Percentiles rank a stretch among this genome's conserved stretches.
These are phyloP conservation scores for Myioborus miniatus DNA, from an alignment of 2,797 vertebrate species.

Conservation along the genomic window DNA sequence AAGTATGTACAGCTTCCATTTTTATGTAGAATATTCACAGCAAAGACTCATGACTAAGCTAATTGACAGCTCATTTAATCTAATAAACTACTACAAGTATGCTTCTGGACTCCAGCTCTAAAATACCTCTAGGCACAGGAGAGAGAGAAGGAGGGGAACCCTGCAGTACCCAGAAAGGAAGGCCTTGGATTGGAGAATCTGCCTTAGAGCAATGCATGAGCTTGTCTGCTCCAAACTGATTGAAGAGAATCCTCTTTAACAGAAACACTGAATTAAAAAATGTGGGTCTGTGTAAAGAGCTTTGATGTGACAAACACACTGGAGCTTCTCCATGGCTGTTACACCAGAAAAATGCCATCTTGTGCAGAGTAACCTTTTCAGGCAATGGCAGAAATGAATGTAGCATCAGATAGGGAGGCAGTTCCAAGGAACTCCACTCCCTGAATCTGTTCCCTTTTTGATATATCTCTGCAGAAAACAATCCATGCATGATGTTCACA, in stretches of 20 bases:
- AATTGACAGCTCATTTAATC: conserved; percentile 61
- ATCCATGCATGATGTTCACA: conserved; percentile 29
- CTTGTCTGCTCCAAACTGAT: conserved; percentile 3
- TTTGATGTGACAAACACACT: not conserved
- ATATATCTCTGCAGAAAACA: conserved; percentile 12
- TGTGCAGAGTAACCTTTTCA: conserved; percentile 8
- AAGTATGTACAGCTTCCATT: not conserved
- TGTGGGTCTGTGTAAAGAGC: not conserved
- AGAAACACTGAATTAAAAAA: conserved; percentile 9
- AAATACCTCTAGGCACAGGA: conserved; percentile 14
- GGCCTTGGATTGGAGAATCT: not conserved
- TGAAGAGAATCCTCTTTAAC: conserved; percentile 28
- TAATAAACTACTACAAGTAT: conserved; percentile 45
- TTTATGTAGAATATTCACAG: not conserved
- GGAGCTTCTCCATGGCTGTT: not conserved
- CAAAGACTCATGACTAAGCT: conserved; percentile 20
- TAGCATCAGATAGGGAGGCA: conserved; percentile 22
- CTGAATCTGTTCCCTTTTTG: conserved; percentile 12
- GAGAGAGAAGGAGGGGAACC: not conserved
- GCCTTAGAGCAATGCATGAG: not conserved
- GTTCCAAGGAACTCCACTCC: conserved; percentile 6
- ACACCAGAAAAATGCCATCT: not conserved
- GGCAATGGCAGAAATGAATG: not conserved
- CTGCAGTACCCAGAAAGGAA: not conserved
- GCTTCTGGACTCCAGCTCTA: conserved; percentile 15